Conservation (phyloP, 2,797 vertebrate genomes). For the Notamacropus eugenii region DNA sequence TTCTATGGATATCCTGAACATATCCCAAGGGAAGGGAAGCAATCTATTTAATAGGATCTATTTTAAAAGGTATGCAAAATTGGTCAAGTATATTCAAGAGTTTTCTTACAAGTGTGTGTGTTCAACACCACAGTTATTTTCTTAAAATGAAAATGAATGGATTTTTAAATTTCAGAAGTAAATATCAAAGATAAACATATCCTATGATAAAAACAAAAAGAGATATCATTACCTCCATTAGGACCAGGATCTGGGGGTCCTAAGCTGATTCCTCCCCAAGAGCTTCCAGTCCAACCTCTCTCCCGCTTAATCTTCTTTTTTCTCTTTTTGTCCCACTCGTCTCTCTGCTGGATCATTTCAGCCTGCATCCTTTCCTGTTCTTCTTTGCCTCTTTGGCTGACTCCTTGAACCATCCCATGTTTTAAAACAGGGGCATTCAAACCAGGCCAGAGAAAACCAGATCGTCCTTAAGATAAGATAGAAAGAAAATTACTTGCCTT, state of each 20-base stretch:
- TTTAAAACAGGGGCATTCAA: constrained; percentile 90
- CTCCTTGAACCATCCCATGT: constrained; percentile 83
- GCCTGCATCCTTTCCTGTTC: constrained; percentile 88
- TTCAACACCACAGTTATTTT: not conserved
- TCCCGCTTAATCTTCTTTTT: constrained; percentile 90
- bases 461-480: constrained; percentile 86
- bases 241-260: constrained; percentile 93
- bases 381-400: constrained; percentile 85
- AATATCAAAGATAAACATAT: not conserved
- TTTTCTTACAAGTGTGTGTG: not conserved
- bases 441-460: constrained; percentile 95
- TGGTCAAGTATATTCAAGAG: not conserved
- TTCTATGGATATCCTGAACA: not conserved
- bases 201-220: not conserved
- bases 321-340: constrained; percentile 91
- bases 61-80: not conserved
- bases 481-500: not conserved
- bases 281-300: constrained; percentile 93
- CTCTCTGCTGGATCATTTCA: constrained; percentile 86
- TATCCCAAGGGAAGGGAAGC: not conserved
- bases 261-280: constrained; percentile 93
- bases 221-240: constrained; percentile 90
- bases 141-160: constrained; percentile 2
- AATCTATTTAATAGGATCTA: not conserved
- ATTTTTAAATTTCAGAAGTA: constrained; percentile 3